Base-by-base conservation (phyloP, 2,113 vertebrate species). In the Orycteropus afer region DNA sequence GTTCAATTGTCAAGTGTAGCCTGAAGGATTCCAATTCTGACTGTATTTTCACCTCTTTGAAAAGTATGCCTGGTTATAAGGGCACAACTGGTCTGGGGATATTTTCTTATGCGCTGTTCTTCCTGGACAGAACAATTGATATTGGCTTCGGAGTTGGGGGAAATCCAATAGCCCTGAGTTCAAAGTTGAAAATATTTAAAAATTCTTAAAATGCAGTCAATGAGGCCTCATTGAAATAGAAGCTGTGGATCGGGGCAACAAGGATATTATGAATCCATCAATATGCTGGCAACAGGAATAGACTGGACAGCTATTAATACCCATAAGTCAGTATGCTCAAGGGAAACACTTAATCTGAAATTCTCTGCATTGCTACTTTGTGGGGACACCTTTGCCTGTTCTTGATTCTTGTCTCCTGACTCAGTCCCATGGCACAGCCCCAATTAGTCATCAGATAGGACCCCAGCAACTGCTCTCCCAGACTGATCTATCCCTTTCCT, bases 1-100 rank as follows among this genome's bases (percentile, higher is more conserved):
- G 80, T 97, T 98, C 92, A 95, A 59, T 91, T 96, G 95, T 97
- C 96, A 96, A 96, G 93, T 89, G 82, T 74, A 83, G 96, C 91
- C 94, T 96, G 89, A 97, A 97, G 93, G 85, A 53, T 73, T 98
- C 96, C 89, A 53, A 42, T 91, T 96, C 97, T 93, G 17, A 87
- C 95, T 81, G 92, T 49, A 73, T 96, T 97, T 96, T 98, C 95
- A 97, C 86, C 95, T 97, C 95, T 53, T 73, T 25, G 27, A 83
- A 85, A 91, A 83, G 86, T 67, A 85, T 78, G 90, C 61, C 0
- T 57, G 93, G 65, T 82, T 81, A 87, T 25, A 22, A 95, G 69
- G 59, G 94, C 42, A 61, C 67, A 40, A 27, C 27, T 17, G 65
- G 42, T 91, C 78, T 90, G 93, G 77, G 86, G 65, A 88, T 67